Percentiles rank a stretch among this genome's conserved stretches.
phyloP scores from a whole-genome alignment of 2,888 invertebrate genomes.

The Kryphioiulus occultus region DNA sequence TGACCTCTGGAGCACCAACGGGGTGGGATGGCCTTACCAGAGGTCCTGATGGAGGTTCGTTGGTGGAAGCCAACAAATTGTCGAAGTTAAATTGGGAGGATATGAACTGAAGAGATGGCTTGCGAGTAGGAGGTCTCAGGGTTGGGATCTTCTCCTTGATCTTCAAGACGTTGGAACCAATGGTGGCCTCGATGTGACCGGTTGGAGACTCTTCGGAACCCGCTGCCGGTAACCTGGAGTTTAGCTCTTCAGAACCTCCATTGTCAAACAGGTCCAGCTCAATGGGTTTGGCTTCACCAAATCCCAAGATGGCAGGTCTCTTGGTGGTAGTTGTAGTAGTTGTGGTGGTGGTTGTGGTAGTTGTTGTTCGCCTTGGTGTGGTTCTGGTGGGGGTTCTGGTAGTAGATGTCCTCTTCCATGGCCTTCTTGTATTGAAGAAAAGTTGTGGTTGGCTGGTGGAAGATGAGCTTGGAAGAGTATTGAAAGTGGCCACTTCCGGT shows the following conservation, averaged over 20 bases:
- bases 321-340: background rate
- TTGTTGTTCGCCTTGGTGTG: slow-evolving; percentile 35
- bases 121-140: background rate
- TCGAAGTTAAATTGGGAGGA: slow-evolving; percentile 39
- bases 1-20: background rate
- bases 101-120: slow-evolving; percentile 32
- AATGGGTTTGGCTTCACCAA: slow-evolving; percentile 49
- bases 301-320: slow-evolving; percentile 11
- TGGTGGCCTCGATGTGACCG: slow-evolving; percentile 8
- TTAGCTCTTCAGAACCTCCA: background rate
- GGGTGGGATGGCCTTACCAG: background rate
- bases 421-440: background rate
- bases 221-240: slow-evolving; percentile 40
- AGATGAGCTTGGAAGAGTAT: background rate
- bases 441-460: background rate
- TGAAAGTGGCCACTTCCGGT: slow-evolving; percentile 5
- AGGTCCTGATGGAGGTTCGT: background rate
- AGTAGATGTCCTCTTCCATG: background rate
- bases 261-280: slow-evolving; percentile 42
- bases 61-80: slow-evolving; percentile 32
- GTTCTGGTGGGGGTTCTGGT: slow-evolving; percentile 1
- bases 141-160: slow-evolving; percentile 24
- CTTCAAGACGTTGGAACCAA: slow-evolving; percentile 43
- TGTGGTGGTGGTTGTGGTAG: background rate
- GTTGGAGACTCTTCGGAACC: background rate